Evolutionary conservation across 2,113 vertebrate genomes (phyloP), one percentile per base, ranked within the genome.

Genomic region (Mus pahari): DNA sequence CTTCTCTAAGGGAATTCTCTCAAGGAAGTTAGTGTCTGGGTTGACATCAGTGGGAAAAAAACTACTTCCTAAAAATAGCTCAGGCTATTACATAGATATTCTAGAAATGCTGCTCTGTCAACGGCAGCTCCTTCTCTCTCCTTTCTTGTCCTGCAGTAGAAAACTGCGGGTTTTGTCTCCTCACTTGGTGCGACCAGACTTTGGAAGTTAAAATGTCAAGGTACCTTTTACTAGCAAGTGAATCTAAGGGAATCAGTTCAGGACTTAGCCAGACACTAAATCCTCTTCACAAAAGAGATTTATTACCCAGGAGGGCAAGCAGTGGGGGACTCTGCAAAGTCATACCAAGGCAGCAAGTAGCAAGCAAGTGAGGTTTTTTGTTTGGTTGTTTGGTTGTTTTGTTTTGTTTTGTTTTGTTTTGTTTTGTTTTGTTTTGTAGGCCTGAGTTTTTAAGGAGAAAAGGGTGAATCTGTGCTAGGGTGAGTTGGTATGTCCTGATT

Each of bases 131-230:
- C 48, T 20, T 36, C 36, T 45, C 24, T 64, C 19, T 53, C 28
- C 79, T 93, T 86, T 71, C 39, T 93, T 42, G 62, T 42, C 42
- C 60, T 79, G 24, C 9, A 81, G 36, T 45, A 71, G 2, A 88
- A 19, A 92, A 95, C 77, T n/a, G 93, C 5, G 78, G 45, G 53
- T 50, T 58, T 81, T 62, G 60, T 83, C 58, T 82, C 28, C n/a
- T 75, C 16, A n/a, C 75, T 70, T 84, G 7, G 7, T 73, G 17
- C 62, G 39, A 22, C 77, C 90, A 58, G 53, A 77, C 45, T 77
- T 95, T 60, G 91, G 42, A 86, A 86, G 94, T 94, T n/a, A 96
- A 96, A 96, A 92, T 55, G 77, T 50, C 31, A 64, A 17, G 1
- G 28, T 79, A 33, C 45, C 90, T 86, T 87, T 91, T 66, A 81